These are phyloP conservation scores for Brenthis daphne DNA, from an alignment of 2,888 invertebrate species.

Conservation along the genomic window DNA sequence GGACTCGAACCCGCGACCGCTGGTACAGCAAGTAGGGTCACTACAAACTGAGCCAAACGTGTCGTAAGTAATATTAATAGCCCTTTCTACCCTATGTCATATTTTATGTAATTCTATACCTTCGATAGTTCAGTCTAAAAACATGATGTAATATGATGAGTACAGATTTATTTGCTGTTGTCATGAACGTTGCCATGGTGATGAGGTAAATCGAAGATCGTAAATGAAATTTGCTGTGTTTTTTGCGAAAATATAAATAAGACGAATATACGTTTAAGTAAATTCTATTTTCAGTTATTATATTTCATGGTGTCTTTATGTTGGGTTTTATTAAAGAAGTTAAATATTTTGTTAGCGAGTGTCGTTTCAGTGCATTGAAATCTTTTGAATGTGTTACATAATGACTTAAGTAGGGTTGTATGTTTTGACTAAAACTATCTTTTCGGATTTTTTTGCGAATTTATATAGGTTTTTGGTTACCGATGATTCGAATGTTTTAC, in stretches of 20 bases:
- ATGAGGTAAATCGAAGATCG: not conserved
- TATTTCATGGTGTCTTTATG: not conserved
- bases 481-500: too few relatives aligned
- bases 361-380: too few relatives aligned
- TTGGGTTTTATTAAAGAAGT: not conserved
- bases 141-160: not conserved
- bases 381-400: not conserved
- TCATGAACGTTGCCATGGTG: not conserved
- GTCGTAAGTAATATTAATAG: too few relatives aligned
- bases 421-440: too few relatives aligned
- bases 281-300: too few relatives aligned
- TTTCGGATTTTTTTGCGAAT: too few relatives aligned
- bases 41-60: too few relatives aligned
- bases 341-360: not conserved
- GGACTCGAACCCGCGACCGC: too few relatives aligned
- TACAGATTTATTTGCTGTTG: not conserved
- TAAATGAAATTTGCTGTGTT: not conserved
- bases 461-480: too few relatives aligned
- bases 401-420: not conserved
- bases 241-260: not conserved
- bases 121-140: conserved; percentile 44
- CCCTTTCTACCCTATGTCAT: too few relatives aligned
- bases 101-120: conserved; percentile 40
- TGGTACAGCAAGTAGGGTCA: too few relatives aligned
- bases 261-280: too few relatives aligned